phyloP scores from a whole-genome alignment of 1,140 invertebrate genomes.

The Leptopilina boulardi region DNA sequence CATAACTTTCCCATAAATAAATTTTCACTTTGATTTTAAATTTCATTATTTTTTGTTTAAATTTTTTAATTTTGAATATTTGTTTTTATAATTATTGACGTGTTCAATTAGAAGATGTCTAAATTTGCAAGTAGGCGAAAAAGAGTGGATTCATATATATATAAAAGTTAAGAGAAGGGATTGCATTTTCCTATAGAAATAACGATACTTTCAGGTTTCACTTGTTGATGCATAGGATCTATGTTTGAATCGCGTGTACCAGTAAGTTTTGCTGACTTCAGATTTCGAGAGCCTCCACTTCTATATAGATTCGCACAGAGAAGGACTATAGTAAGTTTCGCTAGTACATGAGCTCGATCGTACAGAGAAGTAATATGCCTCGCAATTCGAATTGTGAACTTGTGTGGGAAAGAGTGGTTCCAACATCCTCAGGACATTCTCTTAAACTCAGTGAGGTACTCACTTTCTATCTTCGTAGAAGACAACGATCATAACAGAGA shows the following conservation, averaged over 20 bases:
- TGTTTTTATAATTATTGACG: background rate
- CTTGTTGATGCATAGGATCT: conserved; percentile 14
- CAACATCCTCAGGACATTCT: background rate
- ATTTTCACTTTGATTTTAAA: background rate
- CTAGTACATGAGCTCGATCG: background rate
- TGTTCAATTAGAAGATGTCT: background rate
- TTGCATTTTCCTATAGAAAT: background rate
- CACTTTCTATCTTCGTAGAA: conserved; percentile 9
- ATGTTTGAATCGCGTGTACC: conserved; percentile 11
- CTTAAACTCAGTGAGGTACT: background rate
- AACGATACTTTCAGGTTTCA: conserved; percentile 14
- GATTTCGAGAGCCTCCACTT: background rate
- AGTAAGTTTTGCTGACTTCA: conserved; percentile 24
- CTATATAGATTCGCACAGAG: background rate
- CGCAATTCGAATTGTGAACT: conserved; percentile 16
- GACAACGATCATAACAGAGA: background rate
- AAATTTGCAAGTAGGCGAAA: background rate
- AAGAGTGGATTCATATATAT: background rate
- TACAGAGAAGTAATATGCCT: background rate
- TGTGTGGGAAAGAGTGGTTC: conserved; percentile 16
- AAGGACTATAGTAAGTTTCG: background rate
- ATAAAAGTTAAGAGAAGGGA: conserved; percentile 6
- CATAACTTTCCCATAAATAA: conserved; percentile 12
- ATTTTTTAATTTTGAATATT: background rate
- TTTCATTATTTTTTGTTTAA: background rate